Conservation (phyloP, 2,113 vertebrate species). For the Calyptommatus sinebrachiatus region DNA sequence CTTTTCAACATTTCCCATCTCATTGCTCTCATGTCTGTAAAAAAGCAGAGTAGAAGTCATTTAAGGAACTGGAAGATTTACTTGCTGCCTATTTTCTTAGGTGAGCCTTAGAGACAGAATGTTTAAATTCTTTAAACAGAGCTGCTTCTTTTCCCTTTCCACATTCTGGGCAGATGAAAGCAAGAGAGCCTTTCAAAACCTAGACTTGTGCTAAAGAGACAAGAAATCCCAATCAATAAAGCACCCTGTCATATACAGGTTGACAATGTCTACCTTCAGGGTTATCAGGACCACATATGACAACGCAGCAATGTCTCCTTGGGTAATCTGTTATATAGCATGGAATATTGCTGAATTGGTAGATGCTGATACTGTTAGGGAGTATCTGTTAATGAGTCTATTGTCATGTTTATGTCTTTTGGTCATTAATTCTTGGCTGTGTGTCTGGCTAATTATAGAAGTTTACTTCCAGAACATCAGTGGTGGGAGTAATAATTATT, state of each 20-base stretch:
- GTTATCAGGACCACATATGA: neutral
- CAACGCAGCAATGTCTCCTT: constrained; percentile 14
- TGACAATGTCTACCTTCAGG: neutral
- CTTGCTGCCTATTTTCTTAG: neutral
- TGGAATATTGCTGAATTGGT: neutral
- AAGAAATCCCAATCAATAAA: constrained; percentile 33
- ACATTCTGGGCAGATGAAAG: neutral
- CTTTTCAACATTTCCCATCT: neutral
- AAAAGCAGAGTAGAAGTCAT: neutral
- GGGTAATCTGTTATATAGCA: neutral
- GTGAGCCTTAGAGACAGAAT: constrained; percentile 10
- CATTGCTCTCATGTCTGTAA: too few species aligned
- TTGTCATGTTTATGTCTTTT: neutral
- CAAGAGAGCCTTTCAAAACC: constrained; percentile 17
- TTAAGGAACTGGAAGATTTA: neutral
- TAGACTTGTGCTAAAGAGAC: constrained; percentile 25
- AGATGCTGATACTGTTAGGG: neutral
- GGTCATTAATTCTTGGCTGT: constrained; percentile 2
- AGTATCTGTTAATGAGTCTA: neutral
- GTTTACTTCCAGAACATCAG: neutral
- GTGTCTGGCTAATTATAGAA: neutral
- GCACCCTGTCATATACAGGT: constrained; percentile 26
- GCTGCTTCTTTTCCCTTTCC: neutral
- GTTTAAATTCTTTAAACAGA: neutral
- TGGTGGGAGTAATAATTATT: neutral